Conservation (phyloP, 2,113 vertebrate genomes). For the Eulemur macaco region DNA sequence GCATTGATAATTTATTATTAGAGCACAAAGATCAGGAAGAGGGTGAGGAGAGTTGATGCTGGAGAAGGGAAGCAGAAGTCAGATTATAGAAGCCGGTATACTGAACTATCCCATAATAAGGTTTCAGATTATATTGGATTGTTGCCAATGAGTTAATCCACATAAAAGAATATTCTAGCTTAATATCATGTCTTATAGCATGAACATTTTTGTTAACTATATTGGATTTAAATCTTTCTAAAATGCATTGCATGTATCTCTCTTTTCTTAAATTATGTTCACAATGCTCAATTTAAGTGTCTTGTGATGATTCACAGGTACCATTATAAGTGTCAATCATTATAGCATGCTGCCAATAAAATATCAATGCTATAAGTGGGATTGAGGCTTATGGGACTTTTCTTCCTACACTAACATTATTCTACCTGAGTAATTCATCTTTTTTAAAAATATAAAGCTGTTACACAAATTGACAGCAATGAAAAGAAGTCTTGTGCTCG, state of each 20-base stretch:
- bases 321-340: not conserved
- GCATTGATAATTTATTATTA: not conserved
- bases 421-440: conserved; percentile 10
- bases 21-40: not conserved
- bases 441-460: not conserved
- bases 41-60: not conserved
- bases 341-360: not conserved
- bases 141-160: not conserved
- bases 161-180: not conserved
- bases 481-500: not conserved
- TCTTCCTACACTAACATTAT: not conserved
- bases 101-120: not conserved
- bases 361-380: not conserved
- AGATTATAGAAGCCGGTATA: fast-evolving
- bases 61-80: not conserved
- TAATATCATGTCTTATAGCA: not conserved
- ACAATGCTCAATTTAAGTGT: not conserved
- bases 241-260: not conserved
- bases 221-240: not conserved
- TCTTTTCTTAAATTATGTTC: not conserved
- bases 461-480: not conserved
- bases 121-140: not conserved
- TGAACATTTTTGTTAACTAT: conserved; percentile 6
- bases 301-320: not conserved
- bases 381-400: not conserved